Evolutionary conservation across 2,113 vertebrate species (phyloP).

Genomic region (Fukomys damarensis): DNA sequence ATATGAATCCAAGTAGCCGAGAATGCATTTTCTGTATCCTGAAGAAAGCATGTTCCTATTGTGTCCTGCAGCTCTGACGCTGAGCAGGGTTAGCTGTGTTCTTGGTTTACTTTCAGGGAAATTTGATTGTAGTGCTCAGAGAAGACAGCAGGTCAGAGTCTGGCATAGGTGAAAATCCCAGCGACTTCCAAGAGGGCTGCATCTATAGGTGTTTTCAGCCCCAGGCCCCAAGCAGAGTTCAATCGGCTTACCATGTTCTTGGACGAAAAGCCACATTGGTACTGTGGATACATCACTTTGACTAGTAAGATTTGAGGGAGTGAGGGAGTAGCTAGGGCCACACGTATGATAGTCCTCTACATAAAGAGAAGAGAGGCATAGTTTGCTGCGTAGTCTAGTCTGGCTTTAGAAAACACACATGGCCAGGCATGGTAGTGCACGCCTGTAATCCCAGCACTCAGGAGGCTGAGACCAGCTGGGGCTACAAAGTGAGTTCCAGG

Average conservation of each 20-base stretch:
- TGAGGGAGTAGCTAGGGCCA: not conserved
- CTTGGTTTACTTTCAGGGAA: not conserved
- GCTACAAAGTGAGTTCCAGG: no score
- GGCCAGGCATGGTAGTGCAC: no score
- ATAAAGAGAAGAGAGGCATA: not conserved
- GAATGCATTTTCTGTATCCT: not conserved
- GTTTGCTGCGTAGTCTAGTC: not conserved
- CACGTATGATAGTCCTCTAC: not conserved
- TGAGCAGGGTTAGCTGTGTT: not conserved
- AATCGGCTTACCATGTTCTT: not conserved
- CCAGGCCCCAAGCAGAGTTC: not conserved
- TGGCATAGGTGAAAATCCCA: not conserved
- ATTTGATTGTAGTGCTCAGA: conserved; percentile 16
- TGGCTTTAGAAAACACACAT: no score
- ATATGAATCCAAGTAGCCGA: not conserved
- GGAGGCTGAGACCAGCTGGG: no score
- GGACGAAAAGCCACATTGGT: not conserved
- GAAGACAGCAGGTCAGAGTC: not conserved
- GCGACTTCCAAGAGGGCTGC: not conserved
- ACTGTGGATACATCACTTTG: not conserved
- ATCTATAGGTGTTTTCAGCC: not conserved
- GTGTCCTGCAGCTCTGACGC: not conserved
- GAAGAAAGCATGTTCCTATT: not conserved
- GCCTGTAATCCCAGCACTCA: no score
- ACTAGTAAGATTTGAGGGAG: not conserved